These are phyloP conservation scores for Tetraodon nigroviridis DNA, from an alignment of 2,113 vertebrate genomes.

Conservation along the genomic window DNA sequence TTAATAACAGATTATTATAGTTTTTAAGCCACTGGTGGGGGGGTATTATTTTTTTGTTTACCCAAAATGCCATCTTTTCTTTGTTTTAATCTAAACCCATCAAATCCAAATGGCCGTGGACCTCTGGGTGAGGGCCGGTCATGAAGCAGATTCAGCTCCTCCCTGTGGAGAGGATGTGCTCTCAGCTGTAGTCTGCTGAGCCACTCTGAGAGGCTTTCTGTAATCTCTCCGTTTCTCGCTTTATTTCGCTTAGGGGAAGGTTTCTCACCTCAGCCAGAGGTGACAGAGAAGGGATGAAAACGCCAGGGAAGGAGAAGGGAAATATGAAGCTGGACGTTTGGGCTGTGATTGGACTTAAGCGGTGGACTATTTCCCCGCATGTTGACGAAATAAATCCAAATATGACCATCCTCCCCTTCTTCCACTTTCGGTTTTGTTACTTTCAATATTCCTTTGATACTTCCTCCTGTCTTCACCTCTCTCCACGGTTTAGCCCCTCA, in stretches of 20 bases:
- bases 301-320: constrained; percentile 1
- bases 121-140: constrained; percentile 43
- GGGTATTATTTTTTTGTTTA: not conserved
- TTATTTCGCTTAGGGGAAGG: constrained; percentile 46
- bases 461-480: constrained; percentile 16
- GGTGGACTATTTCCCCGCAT: constrained; percentile 6
- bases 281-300: constrained; percentile 46
- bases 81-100: constrained; percentile 42
- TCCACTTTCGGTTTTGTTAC: constrained; percentile 4
- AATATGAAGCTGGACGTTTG: constrained; percentile 53
- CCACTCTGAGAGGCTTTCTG: constrained; percentile 50
- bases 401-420: not conserved
- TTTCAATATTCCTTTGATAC: constrained; percentile 30
- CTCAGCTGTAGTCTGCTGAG: constrained; percentile 43
- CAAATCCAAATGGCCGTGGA: constrained; percentile 25
- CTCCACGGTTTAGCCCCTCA: constrained; percentile 34
- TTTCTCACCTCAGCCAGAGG: constrained; percentile 51
- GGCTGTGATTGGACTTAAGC: constrained; percentile 52
- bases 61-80: not conserved
- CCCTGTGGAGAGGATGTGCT: constrained; percentile 30
- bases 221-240: constrained; percentile 56
- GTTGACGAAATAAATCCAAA: constrained; percentile 6
- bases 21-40: too few relatives aligned
- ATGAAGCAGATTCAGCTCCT: constrained; percentile 35
- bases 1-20: too few relatives aligned